Conservation (phyloP, 2,113 vertebrate species). For the Sphyrna mokarran region DNA sequence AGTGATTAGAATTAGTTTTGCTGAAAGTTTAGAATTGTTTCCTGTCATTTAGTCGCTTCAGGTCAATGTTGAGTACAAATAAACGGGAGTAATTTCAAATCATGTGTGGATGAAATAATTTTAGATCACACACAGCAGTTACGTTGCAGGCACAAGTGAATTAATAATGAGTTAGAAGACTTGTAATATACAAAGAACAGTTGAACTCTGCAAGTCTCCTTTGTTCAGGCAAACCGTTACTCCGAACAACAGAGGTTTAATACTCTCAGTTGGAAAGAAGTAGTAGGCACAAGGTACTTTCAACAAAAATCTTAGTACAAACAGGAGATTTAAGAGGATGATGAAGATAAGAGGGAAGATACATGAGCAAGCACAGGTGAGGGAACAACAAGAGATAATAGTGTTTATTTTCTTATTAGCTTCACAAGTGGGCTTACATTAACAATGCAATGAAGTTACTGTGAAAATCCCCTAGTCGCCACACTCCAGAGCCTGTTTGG, state of each 20-base stretch:
- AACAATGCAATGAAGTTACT: too few relatives aligned
- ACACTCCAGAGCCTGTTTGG: too few relatives aligned
- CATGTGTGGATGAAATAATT: neutral
- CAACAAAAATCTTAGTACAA: neutral
- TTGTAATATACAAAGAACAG: neutral
- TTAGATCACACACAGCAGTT: neutral
- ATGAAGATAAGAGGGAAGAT: too few relatives aligned
- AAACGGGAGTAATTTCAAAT: slow-evolving; percentile 28
- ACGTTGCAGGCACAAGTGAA: neutral
- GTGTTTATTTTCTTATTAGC: neutral
- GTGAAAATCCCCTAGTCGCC: too few relatives aligned
- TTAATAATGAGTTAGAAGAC: neutral
- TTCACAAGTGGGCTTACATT: too few relatives aligned
- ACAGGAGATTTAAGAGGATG: neutral
- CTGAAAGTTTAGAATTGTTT: slow-evolving; percentile 27
- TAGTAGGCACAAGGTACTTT: neutral
- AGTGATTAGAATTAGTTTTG: slow-evolving; percentile 27
- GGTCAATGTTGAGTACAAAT: slow-evolving; percentile 28
- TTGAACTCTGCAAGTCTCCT: neutral
- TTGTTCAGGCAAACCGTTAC: neutral
- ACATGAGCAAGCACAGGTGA: neutral
- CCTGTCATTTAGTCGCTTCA: slow-evolving; percentile 31
- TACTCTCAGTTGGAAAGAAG: neutral
- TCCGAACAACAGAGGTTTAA: neutral
- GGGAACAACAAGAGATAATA: neutral